These are phyloP conservation scores for Thrips palmi DNA, from an alignment of 1,140 invertebrate genomes.

Conservation along the genomic window DNA sequence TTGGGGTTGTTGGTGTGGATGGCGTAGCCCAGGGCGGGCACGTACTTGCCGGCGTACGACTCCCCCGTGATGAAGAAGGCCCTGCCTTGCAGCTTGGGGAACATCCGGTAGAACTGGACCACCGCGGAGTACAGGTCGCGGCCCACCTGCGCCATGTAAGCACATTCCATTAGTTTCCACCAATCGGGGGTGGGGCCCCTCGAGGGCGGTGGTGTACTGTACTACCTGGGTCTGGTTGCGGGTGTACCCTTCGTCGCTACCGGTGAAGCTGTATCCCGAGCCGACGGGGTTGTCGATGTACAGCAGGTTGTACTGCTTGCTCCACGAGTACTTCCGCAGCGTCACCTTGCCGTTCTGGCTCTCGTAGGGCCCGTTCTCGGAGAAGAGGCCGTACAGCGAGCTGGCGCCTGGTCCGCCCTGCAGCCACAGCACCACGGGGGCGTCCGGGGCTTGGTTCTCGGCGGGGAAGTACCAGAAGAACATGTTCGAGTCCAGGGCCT, in stretches of 20 bases:
- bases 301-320: constrained; percentile 20
- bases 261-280: constrained; percentile 43
- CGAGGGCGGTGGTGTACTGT: no score
- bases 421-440: constrained; percentile 52
- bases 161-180: no score
- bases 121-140: constrained; percentile 12
- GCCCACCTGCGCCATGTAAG: constrained; percentile 34
- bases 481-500: constrained; percentile 33
- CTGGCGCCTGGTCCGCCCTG: constrained; percentile 54
- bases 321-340: constrained; percentile 16
- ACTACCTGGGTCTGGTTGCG: constrained; percentile 41
- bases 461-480: constrained; percentile 68
- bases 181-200: no score
- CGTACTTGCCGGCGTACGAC: constrained; percentile 74
- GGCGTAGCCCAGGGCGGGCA: constrained; percentile 55
- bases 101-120: constrained; percentile 49
- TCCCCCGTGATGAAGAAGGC: constrained; percentile 69
- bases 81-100: constrained; percentile 39
- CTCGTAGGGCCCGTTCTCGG: constrained; percentile 42
- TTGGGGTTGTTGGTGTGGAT: constrained; percentile 50
- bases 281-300: constrained; percentile 54
- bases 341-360: no score
- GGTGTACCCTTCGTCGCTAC: constrained; percentile 40
- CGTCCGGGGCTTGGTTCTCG: constrained; percentile 23
- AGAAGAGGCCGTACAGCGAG: constrained; percentile 51